Percentiles rank a stretch among this genome's conserved stretches.
These are phyloP conservation scores for Hirundichthys speculiger DNA, from an alignment of 2,113 vertebrate species.

Conservation along the genomic window DNA sequence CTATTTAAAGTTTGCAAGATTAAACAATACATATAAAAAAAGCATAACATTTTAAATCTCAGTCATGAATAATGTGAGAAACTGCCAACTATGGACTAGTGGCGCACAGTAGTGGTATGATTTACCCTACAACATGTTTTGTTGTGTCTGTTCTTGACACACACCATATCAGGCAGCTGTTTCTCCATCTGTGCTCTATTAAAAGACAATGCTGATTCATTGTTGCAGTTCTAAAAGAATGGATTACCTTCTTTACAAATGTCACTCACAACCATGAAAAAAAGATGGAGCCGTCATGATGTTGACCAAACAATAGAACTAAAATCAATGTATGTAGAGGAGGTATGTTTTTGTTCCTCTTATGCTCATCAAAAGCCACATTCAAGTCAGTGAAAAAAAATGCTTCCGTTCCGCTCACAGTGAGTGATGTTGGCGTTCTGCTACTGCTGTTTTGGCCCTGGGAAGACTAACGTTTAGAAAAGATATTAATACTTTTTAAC, in stretches of 20 bases:
- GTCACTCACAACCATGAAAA: neutral
- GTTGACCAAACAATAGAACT: neutral
- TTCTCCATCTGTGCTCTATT: neutral
- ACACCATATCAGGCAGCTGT: neutral
- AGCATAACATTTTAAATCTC: too few relatives aligned
- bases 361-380: conserved; percentile 16
- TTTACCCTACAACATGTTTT: too few relatives aligned
- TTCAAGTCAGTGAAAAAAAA: conserved; percentile 7
- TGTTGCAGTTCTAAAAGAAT: neutral
- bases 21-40: too few relatives aligned
- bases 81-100: too few relatives aligned
- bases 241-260: neutral
- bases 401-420: conserved; percentile 10
- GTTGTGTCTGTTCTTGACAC: too few relatives aligned
- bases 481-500: conserved; percentile 1
- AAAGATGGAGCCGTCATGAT: neutral
- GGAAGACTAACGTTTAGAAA: conserved; percentile 24
- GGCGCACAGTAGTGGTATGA: too few relatives aligned
- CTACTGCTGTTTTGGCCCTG: conserved; percentile 3
- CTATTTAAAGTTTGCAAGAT: too few relatives aligned
- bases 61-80: too few relatives aligned
- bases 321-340: neutral
- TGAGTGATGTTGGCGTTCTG: neutral
- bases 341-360: neutral
- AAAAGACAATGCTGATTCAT: conserved; percentile 1